Base-by-base conservation (phyloP, 2,888 invertebrate species). In the Prostheceraeus crozeri region DNA sequence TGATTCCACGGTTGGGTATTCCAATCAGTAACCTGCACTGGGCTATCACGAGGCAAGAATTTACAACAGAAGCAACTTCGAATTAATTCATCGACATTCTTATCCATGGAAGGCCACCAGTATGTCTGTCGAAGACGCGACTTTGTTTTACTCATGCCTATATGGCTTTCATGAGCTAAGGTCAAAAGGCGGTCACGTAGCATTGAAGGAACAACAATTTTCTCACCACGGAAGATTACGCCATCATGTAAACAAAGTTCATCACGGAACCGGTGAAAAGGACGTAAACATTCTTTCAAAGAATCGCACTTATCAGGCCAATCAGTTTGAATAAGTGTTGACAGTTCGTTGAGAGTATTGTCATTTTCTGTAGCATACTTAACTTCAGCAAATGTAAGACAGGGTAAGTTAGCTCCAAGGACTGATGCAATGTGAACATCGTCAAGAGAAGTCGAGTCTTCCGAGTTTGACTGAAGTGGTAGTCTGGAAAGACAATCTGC, bases 161-260 rank as follows among this genome's bases (percentile, higher is more conserved):
- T 19, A 51, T 51, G 52, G n/a, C 52, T 27, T 51, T 51, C 31
- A 27, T 54, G 54, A 28, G 45, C 48, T 19, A 54, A 54, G 35
- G 27, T 19, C 21, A 54, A 21, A 4, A 54, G 31, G 31, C 35
- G 31, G 28, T 54, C 6, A 33, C 54, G 27, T 23, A 54, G 4
- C 33, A 21, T 19, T 21, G 54, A 54, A 35, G 54, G 54, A 54
- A 35, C 35, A 33, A 54, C 33, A 21, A 54, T 54, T 21, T 33
- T 28, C 23, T 54, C 54, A 35, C 54, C 54, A 21, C 54, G 31
- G 33, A 54, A 6, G 28, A 54, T 23, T 33, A 54, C 21, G 35
- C 33, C 28, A 28, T 46, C 54, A 28, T 33, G 31, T 33, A 54
- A 28, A 28, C 54, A 33, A 19, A 54, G 35, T 28, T 54, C 54